Evolutionary conservation across 2,797 vertebrate species (phyloP).

Genomic region (Myotis vivesi): DNA sequence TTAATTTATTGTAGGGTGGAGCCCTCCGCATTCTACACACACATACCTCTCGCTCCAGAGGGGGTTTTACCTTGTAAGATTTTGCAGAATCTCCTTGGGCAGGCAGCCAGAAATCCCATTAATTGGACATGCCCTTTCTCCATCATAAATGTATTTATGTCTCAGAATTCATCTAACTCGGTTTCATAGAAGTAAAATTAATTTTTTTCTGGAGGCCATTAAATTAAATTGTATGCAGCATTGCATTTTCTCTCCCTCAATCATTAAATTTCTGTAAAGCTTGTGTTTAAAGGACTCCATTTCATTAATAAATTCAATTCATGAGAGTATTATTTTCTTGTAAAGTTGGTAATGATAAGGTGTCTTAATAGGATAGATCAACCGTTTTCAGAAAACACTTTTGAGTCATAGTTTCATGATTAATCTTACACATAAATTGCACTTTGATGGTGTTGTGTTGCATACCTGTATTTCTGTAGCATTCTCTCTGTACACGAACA

Average conservation of each 20-base stretch:
- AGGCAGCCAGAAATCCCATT: constrained; percentile 68
- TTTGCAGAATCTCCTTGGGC: constrained; percentile 54
- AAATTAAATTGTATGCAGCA: constrained; percentile 51
- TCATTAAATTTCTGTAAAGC: constrained; percentile 46
- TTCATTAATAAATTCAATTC: constrained; percentile 55
- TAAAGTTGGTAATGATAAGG: not conserved
- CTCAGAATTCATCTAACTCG: constrained; percentile 39
- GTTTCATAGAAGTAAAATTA: constrained; percentile 60
- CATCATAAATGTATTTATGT: constrained; percentile 18
- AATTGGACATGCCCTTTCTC: constrained; percentile 38
- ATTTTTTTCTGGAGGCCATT: constrained; percentile 43
- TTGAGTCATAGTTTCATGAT: not conserved
- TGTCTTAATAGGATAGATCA: not conserved
- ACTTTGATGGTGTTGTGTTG: not conserved
- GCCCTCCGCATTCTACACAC: not conserved
- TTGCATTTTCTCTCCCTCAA: constrained; percentile 49
- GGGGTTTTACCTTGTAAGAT: constrained; percentile 28
- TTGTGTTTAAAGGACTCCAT: constrained; percentile 39
- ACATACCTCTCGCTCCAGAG: not conserved
- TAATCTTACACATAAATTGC: constrained; percentile 6
- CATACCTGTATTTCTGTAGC: not conserved
- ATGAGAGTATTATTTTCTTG: not conserved
- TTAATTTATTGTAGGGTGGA: constrained; percentile 42
- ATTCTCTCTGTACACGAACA: not conserved
- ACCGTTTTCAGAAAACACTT: constrained; percentile 9